These are phyloP conservation scores for Monopterus albus DNA, from an alignment of 2,113 vertebrate genomes.

Conservation along the genomic window DNA sequence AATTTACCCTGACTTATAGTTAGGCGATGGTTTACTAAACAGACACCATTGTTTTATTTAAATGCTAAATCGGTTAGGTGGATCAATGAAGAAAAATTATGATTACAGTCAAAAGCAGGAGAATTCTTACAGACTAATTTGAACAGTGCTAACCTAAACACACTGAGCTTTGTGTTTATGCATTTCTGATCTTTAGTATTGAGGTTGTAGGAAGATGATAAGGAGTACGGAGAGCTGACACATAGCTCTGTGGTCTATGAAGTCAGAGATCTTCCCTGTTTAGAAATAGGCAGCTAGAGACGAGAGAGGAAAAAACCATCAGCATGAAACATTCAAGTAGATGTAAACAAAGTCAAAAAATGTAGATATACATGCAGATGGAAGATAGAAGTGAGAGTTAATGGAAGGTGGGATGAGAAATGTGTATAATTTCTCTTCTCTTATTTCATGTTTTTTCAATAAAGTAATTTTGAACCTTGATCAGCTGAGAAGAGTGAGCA, in stretches of 20 bases:
- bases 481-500: neutral
- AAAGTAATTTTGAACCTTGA: too few relatives aligned
- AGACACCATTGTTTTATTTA: too few relatives aligned
- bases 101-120: too few relatives aligned
- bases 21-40: too few relatives aligned
- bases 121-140: too few relatives aligned
- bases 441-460: too few relatives aligned
- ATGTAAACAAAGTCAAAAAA: neutral
- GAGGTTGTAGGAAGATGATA: neutral
- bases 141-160: too few relatives aligned
- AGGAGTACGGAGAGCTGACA: neutral
- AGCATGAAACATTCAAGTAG: neutral
- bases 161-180: neutral
- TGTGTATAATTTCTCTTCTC: too few relatives aligned
- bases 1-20: too few relatives aligned
- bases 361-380: neutral
- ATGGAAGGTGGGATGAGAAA: neutral
- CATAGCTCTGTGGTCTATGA: neutral
- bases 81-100: too few relatives aligned
- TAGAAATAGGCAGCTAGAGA: neutral
- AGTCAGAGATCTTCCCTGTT: neutral
- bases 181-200: neutral
- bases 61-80: too few relatives aligned
- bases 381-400: neutral
- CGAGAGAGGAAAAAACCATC: too few relatives aligned